Percentiles rank a stretch among this genome's conserved stretches.
phyloP scores from a whole-genome alignment of 1,140 invertebrate genomes.

The Odontomachus brunneus region DNA sequence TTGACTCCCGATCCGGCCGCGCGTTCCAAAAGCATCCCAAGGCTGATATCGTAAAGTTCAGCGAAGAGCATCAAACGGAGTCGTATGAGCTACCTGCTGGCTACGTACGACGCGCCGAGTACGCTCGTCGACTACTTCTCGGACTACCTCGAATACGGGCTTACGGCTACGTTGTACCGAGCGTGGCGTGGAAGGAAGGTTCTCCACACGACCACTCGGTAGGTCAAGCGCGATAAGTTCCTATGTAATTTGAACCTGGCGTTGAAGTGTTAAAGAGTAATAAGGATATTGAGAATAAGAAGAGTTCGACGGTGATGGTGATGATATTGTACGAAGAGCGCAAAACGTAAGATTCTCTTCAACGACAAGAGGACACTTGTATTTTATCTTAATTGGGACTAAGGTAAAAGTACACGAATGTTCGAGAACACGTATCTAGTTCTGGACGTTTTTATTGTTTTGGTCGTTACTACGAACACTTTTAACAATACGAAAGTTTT shows the following conservation, averaged over 20 bases:
- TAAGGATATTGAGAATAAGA: slow-evolving; percentile 1
- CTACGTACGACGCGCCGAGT: not conserved
- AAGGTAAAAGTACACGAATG: too few relatives aligned
- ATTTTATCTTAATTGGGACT: too few relatives aligned
- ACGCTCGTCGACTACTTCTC: slow-evolving; percentile 12
- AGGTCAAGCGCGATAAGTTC: slow-evolving; percentile 10
- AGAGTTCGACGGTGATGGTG: not conserved
- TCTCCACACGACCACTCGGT: not conserved
- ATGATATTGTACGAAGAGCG: not conserved
- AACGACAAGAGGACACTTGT: not conserved
- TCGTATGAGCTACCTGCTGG: not conserved
- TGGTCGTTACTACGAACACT: too few relatives aligned
- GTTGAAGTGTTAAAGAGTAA: slow-evolving; percentile 13
- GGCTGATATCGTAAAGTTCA: slow-evolving; percentile 45
- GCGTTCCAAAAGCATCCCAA: slow-evolving; percentile 47
- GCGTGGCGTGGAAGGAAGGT: not conserved
- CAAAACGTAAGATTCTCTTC: not conserved
- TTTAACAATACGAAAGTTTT: too few relatives aligned
- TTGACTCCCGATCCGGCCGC: slow-evolving; percentile 42
- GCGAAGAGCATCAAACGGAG: slow-evolving; percentile 12
- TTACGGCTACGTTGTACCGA: not conserved
- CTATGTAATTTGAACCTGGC: slow-evolving; percentile 9
- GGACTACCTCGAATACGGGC: not conserved
- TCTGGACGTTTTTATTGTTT: too few relatives aligned
- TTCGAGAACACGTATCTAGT: too few relatives aligned